phyloP scores from a whole-genome alignment of 2,797 vertebrate species.

The Falco concolor region DNA sequence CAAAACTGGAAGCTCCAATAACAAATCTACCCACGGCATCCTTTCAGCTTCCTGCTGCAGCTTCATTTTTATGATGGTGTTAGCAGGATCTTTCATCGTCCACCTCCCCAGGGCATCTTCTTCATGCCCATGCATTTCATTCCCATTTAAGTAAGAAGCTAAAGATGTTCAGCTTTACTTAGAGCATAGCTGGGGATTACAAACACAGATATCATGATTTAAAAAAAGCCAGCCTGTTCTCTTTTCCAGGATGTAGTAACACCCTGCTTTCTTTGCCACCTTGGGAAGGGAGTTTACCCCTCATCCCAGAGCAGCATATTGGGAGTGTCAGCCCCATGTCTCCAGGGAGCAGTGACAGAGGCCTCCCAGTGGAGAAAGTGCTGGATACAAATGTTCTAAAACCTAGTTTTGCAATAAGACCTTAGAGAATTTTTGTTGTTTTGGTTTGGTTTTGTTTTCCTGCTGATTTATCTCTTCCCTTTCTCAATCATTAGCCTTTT shows the following conservation, averaged over 20 bases:
- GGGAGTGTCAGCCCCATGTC: too few relatives aligned
- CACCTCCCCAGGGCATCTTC: neutral
- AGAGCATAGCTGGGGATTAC: neutral
- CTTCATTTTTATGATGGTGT: neutral
- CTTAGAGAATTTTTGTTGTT: neutral
- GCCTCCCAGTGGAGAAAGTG: neutral
- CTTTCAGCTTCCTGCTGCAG: neutral
- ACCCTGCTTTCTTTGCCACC: accelerated
- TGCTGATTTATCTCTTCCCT: neutral
- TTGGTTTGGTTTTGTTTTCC: neutral
- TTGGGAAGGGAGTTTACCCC: neutral
- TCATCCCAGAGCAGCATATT: neutral
- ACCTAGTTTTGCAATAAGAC: neutral
- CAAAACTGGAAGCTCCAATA: neutral
- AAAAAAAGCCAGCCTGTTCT: neutral
- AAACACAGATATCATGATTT: neutral
- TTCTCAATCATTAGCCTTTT: neutral
- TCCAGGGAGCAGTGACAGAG: neutral
- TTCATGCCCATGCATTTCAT: neutral
- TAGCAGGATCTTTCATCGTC: neutral
- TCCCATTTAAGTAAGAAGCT: neutral
- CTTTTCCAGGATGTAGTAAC: neutral
- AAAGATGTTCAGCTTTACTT: neutral
- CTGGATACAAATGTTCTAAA: neutral
- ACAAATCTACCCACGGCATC: neutral